A percentile compares a stretch with the other conserved stretches of the same genome.
phyloP scores from a whole-genome alignment of 2,797 vertebrate species.

The Miichthys miiuy region DNA sequence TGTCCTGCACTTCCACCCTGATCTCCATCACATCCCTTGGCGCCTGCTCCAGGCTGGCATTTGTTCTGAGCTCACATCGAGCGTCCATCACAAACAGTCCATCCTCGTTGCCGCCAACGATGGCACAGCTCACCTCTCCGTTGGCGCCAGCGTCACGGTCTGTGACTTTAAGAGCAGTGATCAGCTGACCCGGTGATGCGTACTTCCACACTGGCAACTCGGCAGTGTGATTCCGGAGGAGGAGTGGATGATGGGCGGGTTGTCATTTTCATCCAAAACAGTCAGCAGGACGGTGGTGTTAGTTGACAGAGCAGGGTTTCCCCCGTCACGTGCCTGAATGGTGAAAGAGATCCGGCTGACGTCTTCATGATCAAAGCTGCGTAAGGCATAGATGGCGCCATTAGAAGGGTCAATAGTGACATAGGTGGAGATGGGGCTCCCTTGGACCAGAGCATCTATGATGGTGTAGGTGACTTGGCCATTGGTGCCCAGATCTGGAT shows the following conservation, averaged over 20 bases:
- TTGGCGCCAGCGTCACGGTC: conserved; percentile 95
- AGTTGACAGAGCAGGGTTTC: conserved; percentile 84
- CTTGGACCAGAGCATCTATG: conserved; percentile 89
- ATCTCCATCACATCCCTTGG: conserved; percentile 88
- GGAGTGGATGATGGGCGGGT: conserved; percentile 90
- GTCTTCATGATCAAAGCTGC: conserved; percentile 96
- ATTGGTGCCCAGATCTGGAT: conserved; percentile 94
- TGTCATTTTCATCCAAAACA: conserved; percentile 96
- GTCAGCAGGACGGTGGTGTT: conserved; percentile 94
- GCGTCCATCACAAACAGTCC: conserved; percentile 92
- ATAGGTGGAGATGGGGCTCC: conserved; percentile 92
- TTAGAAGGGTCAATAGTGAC: conserved; percentile 97
- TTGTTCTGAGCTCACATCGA: conserved; percentile 95
- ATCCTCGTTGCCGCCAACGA: conserved; percentile 91
- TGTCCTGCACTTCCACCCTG: conserved; percentile 91
- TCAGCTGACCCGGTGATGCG: conserved; percentile 89
- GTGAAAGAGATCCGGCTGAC: conserved; percentile 91
- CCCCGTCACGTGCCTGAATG: conserved; percentile 93
- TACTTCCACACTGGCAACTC: conserved; percentile 92
- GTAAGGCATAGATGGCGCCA: conserved; percentile 93
- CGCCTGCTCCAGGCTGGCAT: conserved; percentile 89
- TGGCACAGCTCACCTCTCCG: conserved; percentile 93
- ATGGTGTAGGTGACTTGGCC: conserved; percentile 96
- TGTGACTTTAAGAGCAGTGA: conserved; percentile 90
- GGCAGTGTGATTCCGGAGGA: conserved; percentile 93